Evolutionary conservation across 2,797 vertebrate genomes (phyloP), one percentile per base, ranked within the genome.

Genomic region (Liparis tanakae): DNA sequence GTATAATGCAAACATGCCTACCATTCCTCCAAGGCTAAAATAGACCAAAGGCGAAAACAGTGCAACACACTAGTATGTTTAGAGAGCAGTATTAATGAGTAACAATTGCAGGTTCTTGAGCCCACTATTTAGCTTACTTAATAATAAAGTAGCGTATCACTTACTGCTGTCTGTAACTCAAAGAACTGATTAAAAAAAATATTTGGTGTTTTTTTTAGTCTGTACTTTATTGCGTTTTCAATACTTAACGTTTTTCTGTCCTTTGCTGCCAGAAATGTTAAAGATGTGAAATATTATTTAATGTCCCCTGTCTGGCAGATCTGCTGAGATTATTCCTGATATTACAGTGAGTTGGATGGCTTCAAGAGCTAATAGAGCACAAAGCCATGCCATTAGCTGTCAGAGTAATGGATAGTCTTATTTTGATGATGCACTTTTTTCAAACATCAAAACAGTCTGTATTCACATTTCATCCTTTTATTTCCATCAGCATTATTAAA

Each of bases 21-120:
- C 73, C 82, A 84, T 92, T 84, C 81, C 80, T 80, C 71, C 25
- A n/a, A 51, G 61, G 84, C 83, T 91, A 91, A 93, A 92, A 86
- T 90, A 87, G 75, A 76, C 73, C 51, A 68, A 4, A 36, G 54
- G 39, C n/a, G 62, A 59, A 0, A 34, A 25, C 3, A 17, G 4
- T 41, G 14, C 34, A 75, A 14, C 67, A 15, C 8, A 36, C 18
- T 3, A 25, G 0, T n/a, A 41, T 18, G 12, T 80, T 62, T 67
- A 69, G 22, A 70, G 10, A 60, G 37, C 50, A 51, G 6, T 57
- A 58, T 54, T 50, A 60, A 68, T 51, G 3, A 10, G 7, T 9
- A 17, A 10, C 14, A 33, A 20, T 53, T 46, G 39, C 7, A 61
- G 1, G 5, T 62, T 66, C 7, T 66, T 22, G 6, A 37, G 1